Percentiles rank a stretch among this genome's conserved stretches.
Conservation (phyloP, 2,797 vertebrate genomes). For the Galagoides demidoff region DNA sequence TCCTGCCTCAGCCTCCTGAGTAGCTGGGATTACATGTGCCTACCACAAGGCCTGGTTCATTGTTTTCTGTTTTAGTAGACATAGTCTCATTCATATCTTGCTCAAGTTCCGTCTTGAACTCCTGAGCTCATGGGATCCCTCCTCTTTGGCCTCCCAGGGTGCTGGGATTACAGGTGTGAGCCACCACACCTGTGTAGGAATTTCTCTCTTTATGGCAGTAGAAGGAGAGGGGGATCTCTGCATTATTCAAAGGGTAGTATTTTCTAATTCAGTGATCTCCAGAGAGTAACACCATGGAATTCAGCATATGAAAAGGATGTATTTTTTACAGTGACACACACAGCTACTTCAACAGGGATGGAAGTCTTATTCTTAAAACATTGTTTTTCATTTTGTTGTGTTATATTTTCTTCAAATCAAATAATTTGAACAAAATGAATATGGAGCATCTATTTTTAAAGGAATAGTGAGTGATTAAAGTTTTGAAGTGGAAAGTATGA, state of each 20-base stretch:
- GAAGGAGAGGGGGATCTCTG: neutral
- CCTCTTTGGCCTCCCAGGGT: neutral
- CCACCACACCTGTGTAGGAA: neutral
- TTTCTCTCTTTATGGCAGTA: conserved; percentile 10
- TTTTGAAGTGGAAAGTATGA: conserved; percentile 33
- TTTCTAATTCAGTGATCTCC: conserved; percentile 44
- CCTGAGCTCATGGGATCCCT: neutral
- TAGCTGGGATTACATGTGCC: neutral
- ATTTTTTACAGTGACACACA: neutral
- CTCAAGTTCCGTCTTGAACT: neutral
- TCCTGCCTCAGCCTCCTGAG: neutral
- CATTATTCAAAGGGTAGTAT: neutral
- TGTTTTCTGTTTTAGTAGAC: neutral
- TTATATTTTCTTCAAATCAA: conserved; percentile 31
- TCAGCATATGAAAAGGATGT: neutral
- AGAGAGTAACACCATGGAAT: neutral
- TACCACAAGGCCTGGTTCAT: neutral
- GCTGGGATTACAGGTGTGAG: neutral
- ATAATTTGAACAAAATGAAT: neutral
- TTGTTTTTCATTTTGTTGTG: neutral
- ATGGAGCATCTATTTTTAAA: neutral
- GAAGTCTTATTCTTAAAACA: conserved; percentile 10
- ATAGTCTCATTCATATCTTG: neutral
- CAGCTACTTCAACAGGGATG: neutral
- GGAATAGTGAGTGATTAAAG: neutral